Base-by-base conservation (phyloP, 2,797 vertebrate genomes). In the Okamejei kenojei region DNA sequence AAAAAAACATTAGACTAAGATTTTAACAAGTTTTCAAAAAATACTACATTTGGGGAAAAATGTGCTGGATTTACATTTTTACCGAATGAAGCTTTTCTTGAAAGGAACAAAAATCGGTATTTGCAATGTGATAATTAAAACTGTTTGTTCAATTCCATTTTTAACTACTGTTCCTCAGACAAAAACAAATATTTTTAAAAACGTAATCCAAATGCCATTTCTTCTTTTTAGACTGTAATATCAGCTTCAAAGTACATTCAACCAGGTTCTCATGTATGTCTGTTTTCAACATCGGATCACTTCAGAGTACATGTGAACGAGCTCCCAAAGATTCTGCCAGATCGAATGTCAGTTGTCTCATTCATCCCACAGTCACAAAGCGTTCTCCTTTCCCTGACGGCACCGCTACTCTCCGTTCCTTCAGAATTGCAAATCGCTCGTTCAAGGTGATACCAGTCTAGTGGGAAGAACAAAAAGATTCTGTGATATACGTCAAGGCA, bases 381-480 rank as follows among this genome's bases (percentile, higher is more conserved):
- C 98, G 96, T 94, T 96, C 97, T 93, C 98, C 98, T 97, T 98
- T 98, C 94, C 95, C 95, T 29, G 96, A 94, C 0, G 73, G 19
- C 17, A 97, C 96, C 0, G 97, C 96, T 32, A 96, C 94, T 94
- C 98, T 98, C 79, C 96, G 96, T 77, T 99, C 98, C 94, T 99
- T 99, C 90, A 99, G 95, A 95, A 99, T 98, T 93, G 98, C 97
- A 95, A 99, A 99, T 35, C 98, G 97, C 93, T 99, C 98, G 0
- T 99, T 99, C 95, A 99, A 94, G 0, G 98, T 99, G 96, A 99
- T 98, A 19, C 97, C 97, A 4, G 98, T 99, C 97, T 99, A 96
- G 94, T 54, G 93, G 73, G 93, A 90, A 54, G 21, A 5, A 35
- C 45, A 93, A 90, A 58, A 58, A 82, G 2, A 15, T 9, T 23